These are phyloP conservation scores for Cephus nigrinus DNA, from an alignment of 2,888 invertebrate species.

Conservation along the genomic window DNA sequence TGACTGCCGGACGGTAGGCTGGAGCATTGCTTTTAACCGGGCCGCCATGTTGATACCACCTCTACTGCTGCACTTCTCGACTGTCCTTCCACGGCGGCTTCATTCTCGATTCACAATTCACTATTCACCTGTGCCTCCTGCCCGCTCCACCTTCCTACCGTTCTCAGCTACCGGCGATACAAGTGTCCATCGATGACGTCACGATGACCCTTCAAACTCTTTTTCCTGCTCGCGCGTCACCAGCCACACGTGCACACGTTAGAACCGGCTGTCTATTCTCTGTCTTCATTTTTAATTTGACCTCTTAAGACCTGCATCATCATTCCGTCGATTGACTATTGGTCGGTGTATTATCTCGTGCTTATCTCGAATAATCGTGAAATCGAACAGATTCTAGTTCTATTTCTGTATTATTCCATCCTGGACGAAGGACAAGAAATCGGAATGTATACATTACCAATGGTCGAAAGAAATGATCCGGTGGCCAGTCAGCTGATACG, in stretches of 20 bases:
- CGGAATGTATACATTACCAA: not conserved
- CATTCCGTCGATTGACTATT: not conserved
- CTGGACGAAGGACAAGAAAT: not conserved
- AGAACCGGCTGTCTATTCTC: not conserved
- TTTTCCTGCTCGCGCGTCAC: not conserved
- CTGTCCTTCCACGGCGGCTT: conserved; percentile 21
- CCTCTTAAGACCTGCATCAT: not conserved
- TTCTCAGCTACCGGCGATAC: conserved; percentile 16
- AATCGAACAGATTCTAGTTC: not conserved
- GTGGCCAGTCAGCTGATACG: not conserved
- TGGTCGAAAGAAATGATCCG: not conserved
- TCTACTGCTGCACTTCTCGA: conserved; percentile 41
- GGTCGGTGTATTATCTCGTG: too few species aligned
- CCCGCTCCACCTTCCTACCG: conserved; percentile 28
- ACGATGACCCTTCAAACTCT: not conserved
- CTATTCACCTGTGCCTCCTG: conserved; percentile 19
- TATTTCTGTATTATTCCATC: not conserved
- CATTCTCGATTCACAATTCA: conserved; percentile 24
- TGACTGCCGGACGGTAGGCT: conserved; percentile 56
- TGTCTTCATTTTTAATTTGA: not conserved
- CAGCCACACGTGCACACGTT: not conserved
- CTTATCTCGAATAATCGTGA: not conserved
- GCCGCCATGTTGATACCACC: conserved; percentile 61
- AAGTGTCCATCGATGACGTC: not conserved
- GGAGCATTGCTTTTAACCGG: conserved; percentile 65